Evolutionary conservation across 2,113 vertebrate genomes (phyloP).

Genomic region (Dolichallabes microphthalmus): DNA sequence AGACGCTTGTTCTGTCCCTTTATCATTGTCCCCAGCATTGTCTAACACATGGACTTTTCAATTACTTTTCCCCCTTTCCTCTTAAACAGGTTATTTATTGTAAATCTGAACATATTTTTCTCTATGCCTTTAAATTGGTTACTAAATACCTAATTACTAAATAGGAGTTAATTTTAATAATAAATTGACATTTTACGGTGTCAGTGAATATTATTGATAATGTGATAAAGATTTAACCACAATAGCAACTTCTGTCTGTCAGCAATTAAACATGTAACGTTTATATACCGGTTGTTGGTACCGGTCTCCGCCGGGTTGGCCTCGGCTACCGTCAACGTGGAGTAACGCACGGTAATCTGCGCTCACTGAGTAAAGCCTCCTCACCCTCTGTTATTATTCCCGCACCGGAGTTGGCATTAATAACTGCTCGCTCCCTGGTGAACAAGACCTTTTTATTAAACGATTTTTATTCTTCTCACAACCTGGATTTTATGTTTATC

Average conservation of each 20-base stretch:
- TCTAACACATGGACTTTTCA: neutral
- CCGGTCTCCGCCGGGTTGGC: no score
- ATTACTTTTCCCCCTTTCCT: neutral
- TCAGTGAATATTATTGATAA: neutral
- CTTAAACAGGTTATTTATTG: neutral
- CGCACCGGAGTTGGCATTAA: neutral
- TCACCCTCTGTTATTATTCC: no score
- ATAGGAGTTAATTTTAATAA: neutral
- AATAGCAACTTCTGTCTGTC: neutral
- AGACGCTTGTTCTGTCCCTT: neutral
- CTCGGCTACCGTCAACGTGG: no score
- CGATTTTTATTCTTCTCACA: no score
- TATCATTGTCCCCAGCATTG: neutral
- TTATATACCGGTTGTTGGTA: neutral
- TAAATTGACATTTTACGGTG: neutral
- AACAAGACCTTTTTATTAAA: no score
- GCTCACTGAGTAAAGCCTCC: no score
- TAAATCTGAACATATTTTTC: neutral
- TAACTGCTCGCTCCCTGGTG: neutral
- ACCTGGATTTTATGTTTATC: no score
- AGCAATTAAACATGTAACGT: neutral
- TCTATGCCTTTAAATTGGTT: neutral
- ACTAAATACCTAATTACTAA: neutral
- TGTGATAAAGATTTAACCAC: neutral
- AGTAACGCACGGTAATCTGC: no score